Conservation (phyloP, 2,888 invertebrate genomes). For the Calliphora vomitoria region DNA sequence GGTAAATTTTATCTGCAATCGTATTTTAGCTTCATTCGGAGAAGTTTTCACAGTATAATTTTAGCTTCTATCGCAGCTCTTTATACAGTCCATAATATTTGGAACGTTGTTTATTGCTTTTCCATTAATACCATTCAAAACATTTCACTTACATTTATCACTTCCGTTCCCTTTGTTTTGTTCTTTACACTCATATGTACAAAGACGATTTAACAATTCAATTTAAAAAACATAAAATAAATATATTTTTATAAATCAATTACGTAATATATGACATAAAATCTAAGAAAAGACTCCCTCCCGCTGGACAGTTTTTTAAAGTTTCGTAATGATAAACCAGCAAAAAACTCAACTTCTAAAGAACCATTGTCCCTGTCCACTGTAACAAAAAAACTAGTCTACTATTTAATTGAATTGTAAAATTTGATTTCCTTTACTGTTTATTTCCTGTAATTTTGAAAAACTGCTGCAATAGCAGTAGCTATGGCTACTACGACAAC, state of each 20-base stretch:
- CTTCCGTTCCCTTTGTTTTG: constrained; percentile 43
- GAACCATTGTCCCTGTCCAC: constrained; percentile 1
- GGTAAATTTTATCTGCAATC: too few relatives aligned
- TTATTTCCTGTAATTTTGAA: constrained; percentile 35
- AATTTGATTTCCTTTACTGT: constrained; percentile 51
- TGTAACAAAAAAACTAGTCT: constrained; percentile 20
- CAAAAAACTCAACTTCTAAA: not conserved
- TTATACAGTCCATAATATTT: too few relatives aligned
- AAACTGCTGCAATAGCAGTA: constrained; percentile 13
- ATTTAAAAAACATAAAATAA: constrained; percentile 34
- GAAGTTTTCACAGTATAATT: too few relatives aligned
- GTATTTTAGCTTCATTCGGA: too few relatives aligned
- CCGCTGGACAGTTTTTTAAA: not conserved
- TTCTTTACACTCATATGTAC: not conserved
- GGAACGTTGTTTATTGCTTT: too few relatives aligned
- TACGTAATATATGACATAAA: constrained; percentile 24
- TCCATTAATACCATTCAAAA: not conserved
- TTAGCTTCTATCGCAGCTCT: too few relatives aligned
- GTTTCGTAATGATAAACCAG: not conserved
- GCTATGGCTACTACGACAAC: not conserved
- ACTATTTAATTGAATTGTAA: constrained; percentile 69
- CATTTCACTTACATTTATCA: constrained; percentile 18
- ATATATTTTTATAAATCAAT: constrained; percentile 22
- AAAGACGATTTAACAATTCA: constrained; percentile 32
- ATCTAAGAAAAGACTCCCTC: not conserved